phyloP scores from a whole-genome alignment of 2,113 vertebrate species.

The Cyprinodon variegatus region DNA sequence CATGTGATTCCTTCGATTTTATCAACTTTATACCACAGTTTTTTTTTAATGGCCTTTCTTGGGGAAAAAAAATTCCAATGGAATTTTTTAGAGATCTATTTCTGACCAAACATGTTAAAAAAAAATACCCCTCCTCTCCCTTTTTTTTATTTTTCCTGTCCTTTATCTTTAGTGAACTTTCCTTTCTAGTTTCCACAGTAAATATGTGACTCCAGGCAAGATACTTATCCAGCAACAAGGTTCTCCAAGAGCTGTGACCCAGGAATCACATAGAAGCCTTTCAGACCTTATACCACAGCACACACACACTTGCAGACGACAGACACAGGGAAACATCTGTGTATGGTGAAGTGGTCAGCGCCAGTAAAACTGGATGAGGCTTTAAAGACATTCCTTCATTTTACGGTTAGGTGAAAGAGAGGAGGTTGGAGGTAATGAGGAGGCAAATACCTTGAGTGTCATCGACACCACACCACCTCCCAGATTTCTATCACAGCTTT shows the following conservation, averaged over 20 bases:
- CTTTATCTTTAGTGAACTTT: constrained; percentile 23
- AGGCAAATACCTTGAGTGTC: constrained; percentile 59
- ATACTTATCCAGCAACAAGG: constrained; percentile 32
- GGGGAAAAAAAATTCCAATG: background rate
- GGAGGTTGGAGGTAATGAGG: constrained; percentile 58
- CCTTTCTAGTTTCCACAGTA: constrained; percentile 26
- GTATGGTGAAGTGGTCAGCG: constrained; percentile 68
- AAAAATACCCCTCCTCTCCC: constrained; percentile 1
- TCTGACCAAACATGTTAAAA: constrained; percentile 24
- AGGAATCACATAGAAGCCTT: constrained; percentile 33
- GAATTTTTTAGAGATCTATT: background rate
- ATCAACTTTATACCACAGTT: background rate
- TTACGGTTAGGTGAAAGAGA: constrained; percentile 62
- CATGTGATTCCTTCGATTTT: background rate
- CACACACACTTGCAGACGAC: constrained; percentile 21
- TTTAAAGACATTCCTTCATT: constrained; percentile 76
- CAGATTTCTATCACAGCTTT: constrained; percentile 61
- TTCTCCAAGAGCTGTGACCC: constrained; percentile 55
- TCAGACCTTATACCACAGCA: constrained; percentile 1
- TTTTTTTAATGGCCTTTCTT: background rate
- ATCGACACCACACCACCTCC: constrained; percentile 16
- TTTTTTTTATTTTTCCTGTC: constrained; percentile 37
- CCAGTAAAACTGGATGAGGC: constrained; percentile 69
- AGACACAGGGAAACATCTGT: constrained; percentile 58
- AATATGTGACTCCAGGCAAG: constrained; percentile 44